Evolutionary conservation across 2,888 invertebrate genomes (phyloP), one percentile per base, ranked within the genome.

Genomic region (Vanessa cardui): DNA sequence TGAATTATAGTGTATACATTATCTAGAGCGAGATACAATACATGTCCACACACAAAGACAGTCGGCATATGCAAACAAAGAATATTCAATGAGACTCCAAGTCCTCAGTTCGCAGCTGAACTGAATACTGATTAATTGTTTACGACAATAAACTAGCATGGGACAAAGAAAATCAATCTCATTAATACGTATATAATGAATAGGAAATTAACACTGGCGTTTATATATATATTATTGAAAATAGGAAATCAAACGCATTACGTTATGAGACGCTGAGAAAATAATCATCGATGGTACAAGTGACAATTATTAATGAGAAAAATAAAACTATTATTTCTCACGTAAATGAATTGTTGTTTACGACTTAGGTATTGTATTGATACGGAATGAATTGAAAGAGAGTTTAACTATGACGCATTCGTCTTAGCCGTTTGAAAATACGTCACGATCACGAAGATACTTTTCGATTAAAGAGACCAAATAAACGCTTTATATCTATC

Each of bases 91-190:
- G 82, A 86, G 84, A 76, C 76, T 6, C 52, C 52, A 54, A 54
- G 52, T 81, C 78, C 74, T 77, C 63, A 72, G 73, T 73, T 65
- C 63, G 80, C 74, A 75, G 77, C 79, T 80, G 81, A 76, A 76
- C 79, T 76, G 91, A 87, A 90, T 91, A 89, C 87, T 81, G 85
- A 91, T 91, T 84, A 87, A 88, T 87, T 83, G 82, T 83, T 83
- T 81, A 82, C 73, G 61, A 77, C 78, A 81, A 84, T 84, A 83
- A 80, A 83, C 81, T 81, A 80, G 81, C 75, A 75, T 71, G 73
- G 81, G 79, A 89, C 88, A 89, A 88, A 88, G 86, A 85, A 82
- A 81, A 82, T 78, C 80, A 77, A 76, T 73, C 74, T 82, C 75
- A 80, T 80, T 81, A 80, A 79, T 77, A 78, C 74, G 77, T 74